These are phyloP conservation scores for Beris chalybata DNA, from an alignment of 2,888 invertebrate species.

Conservation along the genomic window DNA sequence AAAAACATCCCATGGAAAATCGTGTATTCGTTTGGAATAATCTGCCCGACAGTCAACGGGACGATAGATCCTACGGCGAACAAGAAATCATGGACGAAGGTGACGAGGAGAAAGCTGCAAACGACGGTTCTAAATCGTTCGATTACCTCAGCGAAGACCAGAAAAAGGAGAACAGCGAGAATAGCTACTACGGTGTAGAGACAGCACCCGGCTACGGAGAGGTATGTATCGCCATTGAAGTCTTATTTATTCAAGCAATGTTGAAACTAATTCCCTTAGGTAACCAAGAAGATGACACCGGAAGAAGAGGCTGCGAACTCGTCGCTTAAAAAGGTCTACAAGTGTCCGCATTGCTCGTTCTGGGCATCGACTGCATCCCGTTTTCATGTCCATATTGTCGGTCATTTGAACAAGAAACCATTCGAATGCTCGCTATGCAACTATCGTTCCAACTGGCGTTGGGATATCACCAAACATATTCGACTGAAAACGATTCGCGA, in stretches of 20 bases:
- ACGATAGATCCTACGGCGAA: not conserved
- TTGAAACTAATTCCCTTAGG: conserved; percentile 48
- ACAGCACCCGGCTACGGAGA: conserved; percentile 59
- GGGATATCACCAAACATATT: conserved; percentile 96
- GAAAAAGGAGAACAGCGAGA: conserved; percentile 49
- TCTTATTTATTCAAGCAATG: not conserved
- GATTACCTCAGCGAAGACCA: conserved; percentile 27
- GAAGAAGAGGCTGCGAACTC: conserved; percentile 67
- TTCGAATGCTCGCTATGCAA: conserved; percentile 94
- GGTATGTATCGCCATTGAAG: conserved; percentile 45
- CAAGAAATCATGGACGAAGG: conserved; percentile 1
- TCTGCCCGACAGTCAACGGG: conserved; percentile 53
- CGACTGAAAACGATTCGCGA: conserved; percentile 85
- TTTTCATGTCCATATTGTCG: conserved; percentile 92
- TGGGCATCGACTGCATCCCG: conserved; percentile 92
- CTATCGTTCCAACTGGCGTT: conserved; percentile 94
- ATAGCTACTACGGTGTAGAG: conserved; percentile 57
- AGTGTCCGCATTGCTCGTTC: conserved; percentile 89
- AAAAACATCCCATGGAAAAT: conserved; percentile 74
- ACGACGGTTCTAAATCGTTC: conserved; percentile 11
- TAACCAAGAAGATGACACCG: conserved; percentile 64
- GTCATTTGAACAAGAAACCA: conserved; percentile 89
- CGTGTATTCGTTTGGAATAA: conserved; percentile 82
- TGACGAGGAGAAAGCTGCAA: conserved; percentile 17
- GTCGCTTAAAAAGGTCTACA: conserved; percentile 78